phyloP scores from a whole-genome alignment of 1,140 invertebrate species.

The Zaprionus tsacasi region DNA sequence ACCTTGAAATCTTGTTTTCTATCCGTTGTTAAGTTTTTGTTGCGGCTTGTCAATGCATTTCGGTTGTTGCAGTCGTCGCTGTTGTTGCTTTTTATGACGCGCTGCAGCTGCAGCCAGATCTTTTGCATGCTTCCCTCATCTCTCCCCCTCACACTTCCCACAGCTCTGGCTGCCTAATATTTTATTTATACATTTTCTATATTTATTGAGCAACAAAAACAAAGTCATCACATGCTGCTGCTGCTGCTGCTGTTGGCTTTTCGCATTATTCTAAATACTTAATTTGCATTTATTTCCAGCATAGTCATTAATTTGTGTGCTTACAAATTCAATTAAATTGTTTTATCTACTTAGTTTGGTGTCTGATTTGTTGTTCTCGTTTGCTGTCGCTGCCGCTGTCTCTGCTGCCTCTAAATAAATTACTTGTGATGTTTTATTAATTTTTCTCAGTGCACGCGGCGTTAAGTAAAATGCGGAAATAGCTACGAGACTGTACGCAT shows the following conservation, averaged over 20 bases:
- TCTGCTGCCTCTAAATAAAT: slow-evolving; percentile 34
- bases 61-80: slow-evolving; percentile 31
- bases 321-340: slow-evolving; percentile 79
- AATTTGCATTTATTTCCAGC: slow-evolving; percentile 79
- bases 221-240: slow-evolving; percentile 63
- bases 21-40: slow-evolving; percentile 74
- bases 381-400: slow-evolving; percentile 26
- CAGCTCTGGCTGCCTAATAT: slow-evolving; percentile 62
- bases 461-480: slow-evolving; percentile 70
- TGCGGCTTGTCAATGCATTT: slow-evolving; percentile 58
- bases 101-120: slow-evolving; percentile 75
- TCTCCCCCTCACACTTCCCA: background rate
- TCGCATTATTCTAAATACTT: slow-evolving; percentile 72
- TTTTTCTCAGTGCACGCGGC: slow-evolving; percentile 59
- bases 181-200: slow-evolving; percentile 75
- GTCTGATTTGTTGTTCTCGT: slow-evolving; percentile 42
- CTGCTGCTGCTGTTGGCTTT: slow-evolving; percentile 25
- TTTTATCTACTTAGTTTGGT: slow-evolving; percentile 64
- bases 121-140: slow-evolving; percentile 72
- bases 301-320: slow-evolving; percentile 68
- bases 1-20: slow-evolving; percentile 83
- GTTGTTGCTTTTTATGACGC: slow-evolving; percentile 27
- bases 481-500: background rate
- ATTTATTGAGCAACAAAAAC: slow-evolving; percentile 69
- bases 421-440: slow-evolving; percentile 77